Base-by-base conservation (phyloP, 1,140 invertebrate genomes). In the Hesperophylax magnus region DNA sequence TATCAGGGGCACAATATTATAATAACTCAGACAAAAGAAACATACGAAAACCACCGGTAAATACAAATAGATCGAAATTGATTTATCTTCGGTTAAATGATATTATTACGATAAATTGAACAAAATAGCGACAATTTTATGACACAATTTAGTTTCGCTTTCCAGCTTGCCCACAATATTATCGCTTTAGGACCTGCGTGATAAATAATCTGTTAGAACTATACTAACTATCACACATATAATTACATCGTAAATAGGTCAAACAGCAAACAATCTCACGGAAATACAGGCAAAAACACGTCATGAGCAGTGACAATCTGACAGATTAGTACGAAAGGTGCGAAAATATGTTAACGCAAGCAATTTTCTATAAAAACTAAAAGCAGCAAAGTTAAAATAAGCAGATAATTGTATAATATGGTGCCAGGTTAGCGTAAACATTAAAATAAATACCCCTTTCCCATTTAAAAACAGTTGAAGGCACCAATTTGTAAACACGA, bases 401-500 rank as follows among this genome's bases (percentile, higher is more conserved):
- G 24, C 58, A 39, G 34, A 39, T 39, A 39, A 8, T 39, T 39
- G 34, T 39, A 8, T 39, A 39, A 39, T 39, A 56, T 56, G 17
- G 54, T 56, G 54, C 18, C 34, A 56, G 18, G 18, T 69, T 39
- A 47, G 65, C 18, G 39, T 72, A 72, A 75, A 58, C 18, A 75
- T 75, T 7, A 58, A 75, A 75, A 58, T 58, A 75, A 58, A 75
- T 75, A 75, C 72, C 72, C 72, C 56, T 58, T 75, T 75, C 72
- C 72, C 72, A 75, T 75, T 58, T 75, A 56, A 34, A 71, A 20
- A 39, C 53, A 75, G 24, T 34, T 31, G 53, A 17, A 60, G 15
- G 17, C 53, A 75, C 53, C 58, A 72, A 24, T 20, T 72, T 72
- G 47, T 52, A 52, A 72, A 53, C 69, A 53, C 69, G 47, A 24